phyloP scores from a whole-genome alignment of 2,888 invertebrate genomes.

The Pterostichus niger region DNA sequence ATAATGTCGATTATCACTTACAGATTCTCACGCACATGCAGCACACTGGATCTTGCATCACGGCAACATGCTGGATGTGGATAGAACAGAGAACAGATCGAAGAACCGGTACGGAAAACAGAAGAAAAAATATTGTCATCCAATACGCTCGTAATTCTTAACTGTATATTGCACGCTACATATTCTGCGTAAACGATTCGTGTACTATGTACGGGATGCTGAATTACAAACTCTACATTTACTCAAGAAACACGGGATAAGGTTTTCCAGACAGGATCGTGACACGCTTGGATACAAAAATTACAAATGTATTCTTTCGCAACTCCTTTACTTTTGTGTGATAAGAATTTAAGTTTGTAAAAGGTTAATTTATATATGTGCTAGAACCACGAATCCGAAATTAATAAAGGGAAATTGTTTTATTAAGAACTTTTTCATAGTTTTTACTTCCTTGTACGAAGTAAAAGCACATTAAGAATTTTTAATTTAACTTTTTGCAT shows the following conservation, averaged over 20 bases:
- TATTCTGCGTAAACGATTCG: conserved; percentile 58
- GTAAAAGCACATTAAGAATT: too few relatives aligned
- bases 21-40: conserved; percentile 48
- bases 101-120: conserved; percentile 37
- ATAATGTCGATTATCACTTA: conserved; percentile 58
- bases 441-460: too few relatives aligned
- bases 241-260: too few relatives aligned
- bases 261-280: background rate
- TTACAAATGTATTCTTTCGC: too few relatives aligned
- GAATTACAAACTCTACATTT: background rate
- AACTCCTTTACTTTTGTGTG: too few relatives aligned
- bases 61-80: background rate
- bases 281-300: too few relatives aligned
- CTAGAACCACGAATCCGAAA: too few relatives aligned
- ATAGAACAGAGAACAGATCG: background rate
- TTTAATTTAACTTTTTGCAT: too few relatives aligned
- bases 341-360: too few relatives aligned
- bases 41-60: background rate
- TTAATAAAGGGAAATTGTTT: too few relatives aligned
- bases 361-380: too few relatives aligned
- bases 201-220: conserved; percentile 5
- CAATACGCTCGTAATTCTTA: conserved; percentile 56
- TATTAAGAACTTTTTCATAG: too few relatives aligned
- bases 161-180: conserved; percentile 60
- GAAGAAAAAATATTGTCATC: conserved; percentile 49